A percentile compares a stretch with the other conserved stretches of the same genome.
These are phyloP conservation scores for Sterrhoptilus dennistouni DNA, from an alignment of 2,113 vertebrate species.

Conservation along the genomic window DNA sequence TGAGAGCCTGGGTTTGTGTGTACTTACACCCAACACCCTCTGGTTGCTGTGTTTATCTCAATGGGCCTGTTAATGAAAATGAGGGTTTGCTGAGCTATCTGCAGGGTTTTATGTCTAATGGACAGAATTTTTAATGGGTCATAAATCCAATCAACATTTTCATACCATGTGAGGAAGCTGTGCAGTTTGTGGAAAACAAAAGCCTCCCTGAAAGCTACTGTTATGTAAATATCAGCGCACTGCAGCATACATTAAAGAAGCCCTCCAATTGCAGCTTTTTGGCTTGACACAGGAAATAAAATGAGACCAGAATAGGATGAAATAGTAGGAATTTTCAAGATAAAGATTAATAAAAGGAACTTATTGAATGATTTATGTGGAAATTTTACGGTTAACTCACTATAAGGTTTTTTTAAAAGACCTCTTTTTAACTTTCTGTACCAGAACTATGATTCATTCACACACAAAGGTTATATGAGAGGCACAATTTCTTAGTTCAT, in stretches of 20 bases:
- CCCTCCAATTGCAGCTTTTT: background rate
- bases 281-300: conserved; percentile 5
- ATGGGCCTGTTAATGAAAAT: background rate
- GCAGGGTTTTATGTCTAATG: background rate
- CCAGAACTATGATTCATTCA: conserved; percentile 53
- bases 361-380: background rate
- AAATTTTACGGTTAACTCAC: background rate
- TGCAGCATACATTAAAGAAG: background rate
- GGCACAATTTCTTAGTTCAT: conserved; percentile 28
- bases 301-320: background rate
- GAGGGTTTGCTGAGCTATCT: background rate
- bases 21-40: accelerated
- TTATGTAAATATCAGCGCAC: conserved; percentile 13
- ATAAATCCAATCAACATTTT: conserved; percentile 21
- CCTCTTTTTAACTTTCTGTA: background rate
- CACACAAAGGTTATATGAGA: conserved; percentile 17
- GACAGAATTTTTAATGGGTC: background rate
- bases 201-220: background rate
- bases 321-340: background rate
- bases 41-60: background rate
- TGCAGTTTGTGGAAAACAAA: background rate
- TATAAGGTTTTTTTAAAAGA: background rate
- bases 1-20: accelerated
- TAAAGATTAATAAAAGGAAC: conserved; percentile 19
- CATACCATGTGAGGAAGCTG: background rate